Evolutionary conservation across 2,113 vertebrate species (phyloP), one percentile per base, ranked within the genome.

Genomic region (Hiodon alosoides): DNA sequence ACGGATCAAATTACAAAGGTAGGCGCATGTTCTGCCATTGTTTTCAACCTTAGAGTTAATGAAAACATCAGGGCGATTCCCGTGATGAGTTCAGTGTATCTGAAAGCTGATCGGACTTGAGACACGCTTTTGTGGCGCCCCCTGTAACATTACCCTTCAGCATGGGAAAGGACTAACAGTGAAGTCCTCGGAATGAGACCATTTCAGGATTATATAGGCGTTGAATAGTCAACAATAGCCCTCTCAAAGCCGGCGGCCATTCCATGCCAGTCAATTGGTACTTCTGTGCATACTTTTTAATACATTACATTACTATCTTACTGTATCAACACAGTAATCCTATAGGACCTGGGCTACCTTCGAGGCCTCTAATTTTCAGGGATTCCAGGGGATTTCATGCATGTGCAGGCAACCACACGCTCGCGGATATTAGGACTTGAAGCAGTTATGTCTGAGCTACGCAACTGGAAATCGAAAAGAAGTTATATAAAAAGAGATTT

Each of bases 1-100:
- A 7, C 3, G 16, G 79, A 81, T 48, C 77, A 78, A 4, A 71
- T 89, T 8, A 5, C 78, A 2, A 77, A 65, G 80, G 89, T 91
- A 83, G 46, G 53, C 58, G 31, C n/a, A 60, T 14, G 60, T 5
- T 14, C 1, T 13, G 5, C 9, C 60, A 62, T n/a, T 69, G 16
- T 54, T n/a, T 69, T n/a, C 52, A 17, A 7, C 50, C 48, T 7
- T 7, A 2, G 14, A 55, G 69, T 57, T 68, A 7, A 58, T 14
- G 8, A 5, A 58, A 8, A 48, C 46, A 71, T 17, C 14, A 10
- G 31, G 14, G 14, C 6, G 8, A 14, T 4, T 13, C 48, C 13
- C 51, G 5, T 68, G 6, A 8, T 3, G 6, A 67, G 47, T 52
- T 4, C 31, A 1, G 31, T 31, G 31, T 31, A 31, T 31, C 31